Evolutionary conservation across 2,888 invertebrate species (phyloP).

Genomic region (Hydropsyche betteni): DNA sequence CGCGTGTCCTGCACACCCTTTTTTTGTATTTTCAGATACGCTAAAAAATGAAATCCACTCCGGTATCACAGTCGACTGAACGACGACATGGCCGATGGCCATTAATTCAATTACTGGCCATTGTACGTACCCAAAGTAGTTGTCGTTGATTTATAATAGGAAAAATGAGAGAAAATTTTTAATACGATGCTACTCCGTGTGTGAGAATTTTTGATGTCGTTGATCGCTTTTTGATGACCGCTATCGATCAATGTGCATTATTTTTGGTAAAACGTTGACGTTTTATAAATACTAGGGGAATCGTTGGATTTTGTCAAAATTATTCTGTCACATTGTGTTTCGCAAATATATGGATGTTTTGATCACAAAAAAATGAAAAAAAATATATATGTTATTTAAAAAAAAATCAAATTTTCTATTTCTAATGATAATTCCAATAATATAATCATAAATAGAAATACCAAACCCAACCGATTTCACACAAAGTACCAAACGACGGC

Average conservation of each 20-base stretch:
- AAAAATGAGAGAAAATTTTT: conserved; percentile 18
- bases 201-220: conserved; percentile 16
- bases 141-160: not conserved
- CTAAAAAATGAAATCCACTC: conserved; percentile 34
- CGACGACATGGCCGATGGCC: conserved; percentile 40
- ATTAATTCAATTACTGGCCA: conserved; percentile 39
- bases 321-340: too few relatives aligned
- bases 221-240: conserved; percentile 45
- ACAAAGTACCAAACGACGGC: too few relatives aligned
- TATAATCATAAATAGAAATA: too few relatives aligned
- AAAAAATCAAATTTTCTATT: too few relatives aligned
- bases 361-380: too few relatives aligned
- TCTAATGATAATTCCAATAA: too few relatives aligned
- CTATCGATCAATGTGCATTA: conserved; percentile 44
- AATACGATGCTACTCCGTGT: not conserved
- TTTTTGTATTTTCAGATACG: conserved; percentile 34
- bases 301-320: too few relatives aligned
- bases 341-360: too few relatives aligned
- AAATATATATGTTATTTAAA: too few relatives aligned
- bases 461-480: too few relatives aligned
- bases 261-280: conserved; percentile 13
- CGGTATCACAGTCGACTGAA: conserved; percentile 45
- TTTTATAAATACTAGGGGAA: too few relatives aligned
- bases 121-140: not conserved
- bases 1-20: conserved; percentile 40